phyloP scores from a whole-genome alignment of 2,113 vertebrate species.

The Aythya baeri region DNA sequence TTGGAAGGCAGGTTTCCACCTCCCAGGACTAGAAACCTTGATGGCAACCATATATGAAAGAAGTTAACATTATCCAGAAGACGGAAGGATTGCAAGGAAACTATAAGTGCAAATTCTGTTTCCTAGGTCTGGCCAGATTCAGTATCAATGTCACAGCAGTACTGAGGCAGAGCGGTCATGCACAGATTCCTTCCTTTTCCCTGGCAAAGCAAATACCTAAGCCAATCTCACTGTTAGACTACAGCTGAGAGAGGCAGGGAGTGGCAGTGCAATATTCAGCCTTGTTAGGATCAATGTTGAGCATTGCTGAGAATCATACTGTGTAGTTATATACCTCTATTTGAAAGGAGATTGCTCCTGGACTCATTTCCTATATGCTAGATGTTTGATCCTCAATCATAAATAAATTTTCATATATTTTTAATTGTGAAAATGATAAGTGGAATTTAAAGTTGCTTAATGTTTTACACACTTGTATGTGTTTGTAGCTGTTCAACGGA shows the following conservation, averaged over 20 bases:
- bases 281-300: neutral
- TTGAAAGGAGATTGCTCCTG: neutral
- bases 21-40: neutral
- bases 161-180: too few relatives aligned
- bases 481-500: neutral
- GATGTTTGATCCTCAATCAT: neutral
- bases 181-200: neutral
- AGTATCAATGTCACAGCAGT: neutral
- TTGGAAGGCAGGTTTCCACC: neutral
- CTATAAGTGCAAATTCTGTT: neutral
- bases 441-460: neutral
- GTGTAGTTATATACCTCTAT: neutral
- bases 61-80: neutral
- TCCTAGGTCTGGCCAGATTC: neutral
- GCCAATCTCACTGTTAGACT: neutral
- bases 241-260: neutral
- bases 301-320: neutral
- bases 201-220: neutral
- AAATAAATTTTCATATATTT: neutral
- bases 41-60: neutral
- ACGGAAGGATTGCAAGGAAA: neutral
- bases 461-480: neutral
- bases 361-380: neutral
- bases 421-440: neutral
- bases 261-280: rapidly evolving